phyloP scores from a whole-genome alignment of 2,113 vertebrate species.

The Australoheros scitulus region DNA sequence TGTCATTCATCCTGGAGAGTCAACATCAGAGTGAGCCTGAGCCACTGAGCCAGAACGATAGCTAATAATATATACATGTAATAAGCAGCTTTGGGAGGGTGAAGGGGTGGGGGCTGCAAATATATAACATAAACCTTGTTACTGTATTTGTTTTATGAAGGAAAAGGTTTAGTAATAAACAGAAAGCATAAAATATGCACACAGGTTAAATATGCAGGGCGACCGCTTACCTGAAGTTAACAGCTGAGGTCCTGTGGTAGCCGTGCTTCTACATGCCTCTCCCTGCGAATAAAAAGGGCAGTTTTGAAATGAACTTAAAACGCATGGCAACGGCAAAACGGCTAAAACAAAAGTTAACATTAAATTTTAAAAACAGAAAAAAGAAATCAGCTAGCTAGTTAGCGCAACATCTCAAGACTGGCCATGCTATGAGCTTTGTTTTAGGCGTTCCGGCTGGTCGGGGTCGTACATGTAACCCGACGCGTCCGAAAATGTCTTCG shows the following conservation, averaged over 20 bases:
- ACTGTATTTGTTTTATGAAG: background rate
- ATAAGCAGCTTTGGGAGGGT: background rate
- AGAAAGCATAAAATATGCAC: background rate
- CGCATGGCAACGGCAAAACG: background rate
- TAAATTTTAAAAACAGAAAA: background rate
- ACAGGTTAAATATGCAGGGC: background rate
- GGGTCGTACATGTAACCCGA: fast-evolving
- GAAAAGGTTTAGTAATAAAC: background rate
- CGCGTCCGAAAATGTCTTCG: fast-evolving
- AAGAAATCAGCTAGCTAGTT: conserved; percentile 16
- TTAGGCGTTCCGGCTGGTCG: background rate
- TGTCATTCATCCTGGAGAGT: conserved; percentile 92
- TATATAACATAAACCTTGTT: background rate
- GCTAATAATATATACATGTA: background rate
- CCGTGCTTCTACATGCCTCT: background rate
- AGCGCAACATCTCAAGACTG: background rate
- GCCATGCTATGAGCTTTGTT: conserved; percentile 15
- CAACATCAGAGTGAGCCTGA: background rate
- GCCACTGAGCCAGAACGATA: background rate
- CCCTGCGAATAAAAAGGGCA: conserved; percentile 1
- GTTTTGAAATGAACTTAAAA: background rate
- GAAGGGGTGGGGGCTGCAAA: background rate
- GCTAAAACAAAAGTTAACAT: background rate
- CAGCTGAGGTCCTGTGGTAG: conserved; percentile 18
- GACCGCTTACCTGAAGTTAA: conserved; percentile 61